Conservation (phyloP, 1,140 invertebrate species). For the Micrasema minimum region DNA sequence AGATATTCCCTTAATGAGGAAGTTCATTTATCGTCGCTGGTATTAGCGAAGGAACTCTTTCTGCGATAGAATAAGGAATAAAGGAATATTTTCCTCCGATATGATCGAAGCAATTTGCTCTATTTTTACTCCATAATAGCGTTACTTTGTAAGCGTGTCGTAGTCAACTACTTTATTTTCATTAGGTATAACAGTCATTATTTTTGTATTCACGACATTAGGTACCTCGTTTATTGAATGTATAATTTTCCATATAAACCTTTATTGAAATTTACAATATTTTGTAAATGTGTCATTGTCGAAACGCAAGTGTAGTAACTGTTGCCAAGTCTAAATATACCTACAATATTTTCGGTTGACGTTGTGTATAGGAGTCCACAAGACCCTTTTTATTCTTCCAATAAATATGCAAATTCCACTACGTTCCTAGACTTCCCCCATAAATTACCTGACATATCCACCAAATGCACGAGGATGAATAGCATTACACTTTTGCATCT, state of each 20-base stretch:
- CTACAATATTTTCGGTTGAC: no score
- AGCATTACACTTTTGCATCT: slow-evolving; percentile 16
- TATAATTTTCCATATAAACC: no score
- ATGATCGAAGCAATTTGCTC: slow-evolving; percentile 28
- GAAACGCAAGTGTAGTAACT: no score
- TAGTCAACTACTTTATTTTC: no score
- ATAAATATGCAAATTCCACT: slow-evolving; percentile 34
- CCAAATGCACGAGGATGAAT: slow-evolving; percentile 11
- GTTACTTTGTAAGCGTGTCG: not conserved
- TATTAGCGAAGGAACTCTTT: slow-evolving; percentile 9
- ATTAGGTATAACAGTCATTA: no score
- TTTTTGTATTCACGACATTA: no score
- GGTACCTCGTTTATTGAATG: no score
- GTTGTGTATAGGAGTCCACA: no score
- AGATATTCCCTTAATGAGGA: slow-evolving; percentile 24
- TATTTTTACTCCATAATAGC: slow-evolving; percentile 1
- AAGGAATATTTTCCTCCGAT: slow-evolving; percentile 29
- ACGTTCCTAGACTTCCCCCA: slow-evolving; percentile 2
- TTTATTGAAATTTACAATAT: no score
- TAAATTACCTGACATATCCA: slow-evolving; percentile 23
- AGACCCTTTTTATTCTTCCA: not conserved
- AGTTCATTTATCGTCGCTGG: slow-evolving; percentile 24
- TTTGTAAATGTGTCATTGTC: no score
- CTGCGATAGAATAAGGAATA: slow-evolving; percentile 2
- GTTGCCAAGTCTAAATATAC: no score